Base-by-base conservation (phyloP, 2,113 vertebrate species). In the Colaptes auratus region DNA sequence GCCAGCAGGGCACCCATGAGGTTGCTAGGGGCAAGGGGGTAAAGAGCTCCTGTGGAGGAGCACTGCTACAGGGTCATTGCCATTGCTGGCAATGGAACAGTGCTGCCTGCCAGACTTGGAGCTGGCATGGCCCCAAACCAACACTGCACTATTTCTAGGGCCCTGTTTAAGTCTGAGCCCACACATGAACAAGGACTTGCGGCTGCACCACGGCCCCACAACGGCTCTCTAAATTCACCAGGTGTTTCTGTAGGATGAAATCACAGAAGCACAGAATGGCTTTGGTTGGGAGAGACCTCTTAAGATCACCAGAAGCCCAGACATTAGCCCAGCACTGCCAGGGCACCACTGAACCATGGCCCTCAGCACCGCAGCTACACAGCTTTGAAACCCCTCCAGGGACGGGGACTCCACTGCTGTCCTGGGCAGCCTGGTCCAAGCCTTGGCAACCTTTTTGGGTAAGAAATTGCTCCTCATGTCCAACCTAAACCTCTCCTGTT, bases 181-280 rank as follows among this genome's bases (percentile, higher is more conserved):
- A 35, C 59, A 44, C 67, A 56, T 1, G 6, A 69, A 31, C 1
- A 15, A 30, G 48, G 16, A 5, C 21, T 31, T 56, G 44, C 9
- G 19, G 16, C 8, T 30, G 66, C 53, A 46, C 24, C 30, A 5
- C 52, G 8, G 14, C 50, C n/a, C 72, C 46, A 23, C 30, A 20
- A 33, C 9, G 21, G 42, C 60, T 65, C 44, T 36, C 30, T 6
- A 16, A 33, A n/a, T 50, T 48, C 80, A 69, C 0, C 0, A 10
- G 0, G 0, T 1, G 0, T 42, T 65, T 36, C 30, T 8, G 8
- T 8, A 30, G 71, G 4, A 2, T 0, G 1, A 53, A 36, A n/a
- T 8, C 24, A 61, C n/a, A 36, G 60, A 35, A 36, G 13, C 15
- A 16, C 24, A 10, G 60, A 63, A 63, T 63, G 15, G 23, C 7